A percentile compares a stretch with the other conserved stretches of the same genome.
phyloP scores from a whole-genome alignment of 2,113 vertebrate genomes.

The Dromas ardeola region DNA sequence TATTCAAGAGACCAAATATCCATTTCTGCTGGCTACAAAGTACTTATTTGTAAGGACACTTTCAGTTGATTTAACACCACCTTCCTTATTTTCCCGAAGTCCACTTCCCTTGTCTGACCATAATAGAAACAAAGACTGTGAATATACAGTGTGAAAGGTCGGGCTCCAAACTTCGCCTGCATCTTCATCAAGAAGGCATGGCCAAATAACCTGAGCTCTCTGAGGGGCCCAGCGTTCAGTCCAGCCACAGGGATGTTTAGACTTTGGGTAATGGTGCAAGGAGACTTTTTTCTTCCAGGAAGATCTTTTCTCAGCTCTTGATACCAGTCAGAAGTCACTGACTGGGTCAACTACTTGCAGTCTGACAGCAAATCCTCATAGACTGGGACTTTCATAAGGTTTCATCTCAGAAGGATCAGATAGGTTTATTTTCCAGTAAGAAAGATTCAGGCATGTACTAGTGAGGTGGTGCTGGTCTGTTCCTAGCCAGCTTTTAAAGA shows the following conservation, averaged over 20 bases:
- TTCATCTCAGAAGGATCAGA: neutral
- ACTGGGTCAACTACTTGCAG: neutral
- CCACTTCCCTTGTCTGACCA: neutral
- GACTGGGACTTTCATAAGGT: neutral
- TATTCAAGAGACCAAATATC: neutral
- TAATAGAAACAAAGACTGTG: neutral
- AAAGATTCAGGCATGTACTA: neutral
- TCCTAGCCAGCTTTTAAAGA: neutral
- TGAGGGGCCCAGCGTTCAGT: neutral
- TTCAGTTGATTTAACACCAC: neutral
- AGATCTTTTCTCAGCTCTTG: conserved; percentile 7
- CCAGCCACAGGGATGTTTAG: neutral
- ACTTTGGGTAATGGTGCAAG: neutral
- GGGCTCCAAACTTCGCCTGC: neutral
- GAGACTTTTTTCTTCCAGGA: neutral
- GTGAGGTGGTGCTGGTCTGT: neutral
- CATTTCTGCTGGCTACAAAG: neutral
- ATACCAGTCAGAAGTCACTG: neutral
- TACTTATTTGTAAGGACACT: neutral
- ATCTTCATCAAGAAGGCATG: neutral
- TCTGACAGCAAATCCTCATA: conserved; percentile 4
- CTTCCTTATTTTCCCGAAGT: neutral
- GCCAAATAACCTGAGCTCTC: neutral
- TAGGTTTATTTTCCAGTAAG: neutral
- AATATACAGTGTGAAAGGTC: neutral